Percentiles rank a stretch among this genome's conserved stretches.
Conservation (phyloP, 2,888 invertebrate species). For the Tanytarsus gracilentus region DNA sequence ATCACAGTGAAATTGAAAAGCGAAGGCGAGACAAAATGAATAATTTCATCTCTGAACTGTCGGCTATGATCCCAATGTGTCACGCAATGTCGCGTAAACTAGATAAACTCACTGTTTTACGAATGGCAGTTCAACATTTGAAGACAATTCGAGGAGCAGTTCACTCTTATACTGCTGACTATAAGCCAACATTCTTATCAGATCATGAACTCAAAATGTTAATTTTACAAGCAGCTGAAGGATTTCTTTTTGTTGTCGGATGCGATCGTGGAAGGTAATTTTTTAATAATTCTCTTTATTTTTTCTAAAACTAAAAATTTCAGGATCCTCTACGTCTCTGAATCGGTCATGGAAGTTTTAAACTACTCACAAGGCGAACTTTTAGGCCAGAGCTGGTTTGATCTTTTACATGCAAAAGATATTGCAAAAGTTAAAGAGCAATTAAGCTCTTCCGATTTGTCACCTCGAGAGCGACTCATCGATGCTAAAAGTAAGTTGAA, state of each 20-base stretch:
- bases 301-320: slow-evolving; percentile 31
- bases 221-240: slow-evolving; percentile 77
- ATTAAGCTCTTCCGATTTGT: slow-evolving; percentile 79
- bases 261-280: slow-evolving; percentile 66
- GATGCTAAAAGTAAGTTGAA: slow-evolving; percentile 78
- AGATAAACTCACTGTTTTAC: slow-evolving; percentile 79
- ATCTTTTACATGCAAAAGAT: slow-evolving; percentile 85
- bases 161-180: slow-evolving; percentile 63
- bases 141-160: slow-evolving; percentile 67
- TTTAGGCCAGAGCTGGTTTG: slow-evolving; percentile 86
- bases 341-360: slow-evolving; percentile 72
- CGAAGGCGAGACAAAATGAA: slow-evolving; percentile 93
- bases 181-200: slow-evolving; percentile 71
- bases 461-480: slow-evolving; percentile 78
- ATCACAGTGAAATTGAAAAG: slow-evolving; percentile 95
- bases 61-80: slow-evolving; percentile 88
- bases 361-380: slow-evolving; percentile 81
- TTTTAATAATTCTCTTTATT: neutral
- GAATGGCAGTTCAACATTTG: slow-evolving; percentile 90
- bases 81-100: slow-evolving; percentile 85
- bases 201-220: slow-evolving; percentile 81
- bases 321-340: slow-evolving; percentile 77
- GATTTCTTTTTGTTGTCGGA: slow-evolving; percentile 85
- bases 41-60: slow-evolving; percentile 78
- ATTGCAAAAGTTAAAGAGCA: slow-evolving; percentile 93